Base-by-base conservation (phyloP, 2,113 vertebrate species). In the Festucalex cinctus region DNA sequence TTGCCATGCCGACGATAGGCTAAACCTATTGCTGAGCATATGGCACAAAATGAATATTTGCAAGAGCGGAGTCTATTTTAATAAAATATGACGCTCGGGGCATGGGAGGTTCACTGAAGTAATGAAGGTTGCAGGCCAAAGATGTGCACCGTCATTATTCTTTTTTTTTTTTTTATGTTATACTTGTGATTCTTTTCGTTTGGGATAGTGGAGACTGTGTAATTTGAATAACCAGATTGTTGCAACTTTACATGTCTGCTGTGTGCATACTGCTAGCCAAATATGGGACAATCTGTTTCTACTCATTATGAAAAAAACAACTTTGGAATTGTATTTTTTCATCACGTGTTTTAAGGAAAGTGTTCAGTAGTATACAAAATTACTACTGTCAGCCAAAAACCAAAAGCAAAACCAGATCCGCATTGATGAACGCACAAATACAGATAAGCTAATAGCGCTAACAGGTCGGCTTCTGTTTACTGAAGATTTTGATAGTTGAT, bases 81-180 rank as follows among this genome's bases (percentile, higher is more conserved):
- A 66, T 71, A 54, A 67, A 72, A 79, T 60, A 79, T 73, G 63
- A 74, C 12, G 0, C 53, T 26, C 28, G 19, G 37, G 46, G 9
- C 32, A 46, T 44, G 68, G 19, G 63, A 9, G 7, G 43, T 63
- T 49, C 44, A 39, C 36, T 49, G 5, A 32, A 54, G 32, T 39
- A 39, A 32, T 57, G 26, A 57, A 32, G 1, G 26, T 56, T 56
- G 54, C 26, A 28, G 26, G 6, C 10, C 54, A n/a, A 32, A 26
- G 26, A 28, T 56, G 14, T 16, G 24, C 13, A 28, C 9, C 7
- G 3, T 28, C 26, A 28, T 56, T 28, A 56, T 56, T n/a, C n/a
- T n/a, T n/a, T n/a, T n/a, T n/a, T n/a, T 57, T 16, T 28, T 9
- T 10, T 26, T 57, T 57, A 32, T 32, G 26, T 57, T 57, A 14